Percentiles rank a stretch among this genome's conserved stretches.
Evolutionary conservation across 2,888 invertebrate genomes (phyloP).

Genomic region (Tenodera sinensis): DNA sequence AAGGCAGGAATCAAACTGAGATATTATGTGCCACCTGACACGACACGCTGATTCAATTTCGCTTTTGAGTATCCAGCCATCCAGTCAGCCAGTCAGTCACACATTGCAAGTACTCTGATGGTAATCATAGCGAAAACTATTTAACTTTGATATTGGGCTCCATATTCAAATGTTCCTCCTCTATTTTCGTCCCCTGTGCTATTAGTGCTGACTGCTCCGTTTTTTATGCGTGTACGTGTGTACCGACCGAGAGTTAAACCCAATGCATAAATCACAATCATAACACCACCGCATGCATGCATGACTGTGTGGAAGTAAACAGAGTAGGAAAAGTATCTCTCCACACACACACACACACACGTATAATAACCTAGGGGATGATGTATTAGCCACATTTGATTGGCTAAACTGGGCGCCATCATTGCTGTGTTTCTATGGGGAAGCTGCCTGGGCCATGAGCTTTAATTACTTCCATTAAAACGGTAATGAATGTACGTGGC

Average conservation of each 20-base stretch:
- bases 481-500: slow-evolving; percentile 24
- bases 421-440: slow-evolving; percentile 14
- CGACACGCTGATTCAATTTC: background rate
- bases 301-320: background rate
- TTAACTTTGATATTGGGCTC: background rate
- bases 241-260: slow-evolving; percentile 2
- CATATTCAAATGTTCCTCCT: slow-evolving; percentile 1
- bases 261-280: slow-evolving; percentile 18
- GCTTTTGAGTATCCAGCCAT: background rate
- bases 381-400: slow-evolving; percentile 18
- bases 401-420: slow-evolving; percentile 16
- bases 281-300: slow-evolving; percentile 8
- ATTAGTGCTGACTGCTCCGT: background rate
- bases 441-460: background rate
- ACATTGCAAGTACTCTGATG: background rate
- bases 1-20: no score
- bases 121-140: background rate
- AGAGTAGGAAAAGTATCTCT: background rate
- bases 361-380: slow-evolving; percentile 19
- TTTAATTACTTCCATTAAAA: slow-evolving; percentile 28
- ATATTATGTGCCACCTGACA: background rate
- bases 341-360: background rate
- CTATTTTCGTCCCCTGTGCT: slow-evolving; percentile 3
- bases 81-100: no score
- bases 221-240: background rate